A percentile compares a stretch with the other conserved stretches of the same genome.
Conservation (phyloP, 53 echinoderm and acorn worm genomes). For the Crossaster papposus region DNA sequence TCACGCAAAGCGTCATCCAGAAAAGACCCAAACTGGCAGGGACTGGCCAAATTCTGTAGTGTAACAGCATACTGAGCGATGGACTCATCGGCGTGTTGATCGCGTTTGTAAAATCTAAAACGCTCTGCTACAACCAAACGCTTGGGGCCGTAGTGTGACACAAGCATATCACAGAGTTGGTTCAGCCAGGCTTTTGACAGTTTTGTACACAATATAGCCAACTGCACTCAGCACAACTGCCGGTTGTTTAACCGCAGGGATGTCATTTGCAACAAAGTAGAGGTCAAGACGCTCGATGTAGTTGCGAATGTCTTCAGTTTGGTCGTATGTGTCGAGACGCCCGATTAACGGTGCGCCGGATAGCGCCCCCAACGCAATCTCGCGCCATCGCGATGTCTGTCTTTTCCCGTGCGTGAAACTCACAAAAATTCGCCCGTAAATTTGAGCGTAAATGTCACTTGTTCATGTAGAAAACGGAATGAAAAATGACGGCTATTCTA, state of each 20-base stretch:
- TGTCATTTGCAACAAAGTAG: no score
- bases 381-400: no score
- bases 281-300: no score
- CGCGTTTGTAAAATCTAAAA: constrained; percentile 24
- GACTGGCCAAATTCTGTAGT: constrained; percentile 31
- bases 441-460: no score
- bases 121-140: constrained; percentile 48
- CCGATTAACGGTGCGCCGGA: neutral
- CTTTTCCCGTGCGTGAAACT: no score
- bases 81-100: constrained; percentile 26
- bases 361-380: no score
- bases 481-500: no score
- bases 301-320: constrained; percentile 37
- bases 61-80: constrained; percentile 32
- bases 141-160: constrained; percentile 22
- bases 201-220: no score
- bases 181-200: no score
- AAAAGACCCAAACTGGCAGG: constrained; percentile 45
- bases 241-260: no score
- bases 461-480: neutral
- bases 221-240: no score
- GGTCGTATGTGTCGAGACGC: neutral
- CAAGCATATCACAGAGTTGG: constrained; percentile 14
- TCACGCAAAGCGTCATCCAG: constrained; percentile 46
- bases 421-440: no score